Evolutionary conservation across 1,140 invertebrate genomes (phyloP), one percentile per base, ranked within the genome.

Genomic region (Drosophila aff.): DNA sequence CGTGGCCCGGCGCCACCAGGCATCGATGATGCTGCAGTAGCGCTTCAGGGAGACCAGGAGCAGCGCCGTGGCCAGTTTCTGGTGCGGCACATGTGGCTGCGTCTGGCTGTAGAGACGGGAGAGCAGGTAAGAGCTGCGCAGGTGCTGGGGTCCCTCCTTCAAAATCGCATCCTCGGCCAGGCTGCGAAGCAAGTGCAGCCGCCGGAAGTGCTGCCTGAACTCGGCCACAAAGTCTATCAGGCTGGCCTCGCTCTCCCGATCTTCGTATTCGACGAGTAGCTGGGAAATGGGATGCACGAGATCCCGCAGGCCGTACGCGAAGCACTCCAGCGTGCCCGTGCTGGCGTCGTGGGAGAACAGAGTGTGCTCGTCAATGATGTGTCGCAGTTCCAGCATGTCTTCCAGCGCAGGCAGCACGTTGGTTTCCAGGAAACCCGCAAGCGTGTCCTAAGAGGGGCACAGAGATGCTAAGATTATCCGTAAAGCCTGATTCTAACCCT

Each of bases 11-110:
- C 62, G 81, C 91, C 91, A 93, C 91, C 91, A 93, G 13, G 67
- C 76, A 28, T 93, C 91, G 11, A 91, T 78, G 18, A 93, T 92
- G 44, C 43, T 47, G 36, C 87, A 84, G 67, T 85, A 93, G n/a
- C 78, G 77, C 33, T 50, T 68, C 36, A 63, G 69, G 8, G 68
- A 81, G 43, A 55, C 76, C 23, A 63, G 47, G 21, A 65, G 82
- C 64, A 76, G 73, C 2, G 64, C 68, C 0, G 58, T 86, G n/a
- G 67, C 83, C 41, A 83, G 13, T 18, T 81, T 80, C 40, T 80
- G 91, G 59, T 76, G 66, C 23, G 57, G 50, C 55, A 33, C 28
- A 55, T 21, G 57, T 18, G 44, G 11, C 21, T 10, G 40, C 3
- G 72, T 82, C 3, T 76, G 49, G 33, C 57, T 57, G 28, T 68